phyloP scores from a whole-genome alignment of 2,888 invertebrate genomes.

The Dasysyrphus albostriatus region DNA sequence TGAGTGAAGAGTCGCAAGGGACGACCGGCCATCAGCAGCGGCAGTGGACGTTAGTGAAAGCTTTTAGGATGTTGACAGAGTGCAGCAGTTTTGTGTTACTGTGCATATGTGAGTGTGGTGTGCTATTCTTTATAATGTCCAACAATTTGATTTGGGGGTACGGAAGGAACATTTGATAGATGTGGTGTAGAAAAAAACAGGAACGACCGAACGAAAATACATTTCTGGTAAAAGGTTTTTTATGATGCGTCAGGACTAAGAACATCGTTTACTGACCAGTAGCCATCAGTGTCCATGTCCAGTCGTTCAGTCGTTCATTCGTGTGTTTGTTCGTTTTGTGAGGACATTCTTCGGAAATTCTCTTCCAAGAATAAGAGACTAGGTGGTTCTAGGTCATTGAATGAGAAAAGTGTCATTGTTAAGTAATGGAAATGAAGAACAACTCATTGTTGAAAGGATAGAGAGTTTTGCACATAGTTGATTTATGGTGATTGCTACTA shows the following conservation, averaged over 20 bases:
- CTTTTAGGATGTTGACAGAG: constrained; percentile 68
- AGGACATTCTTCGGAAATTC: background rate
- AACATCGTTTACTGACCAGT: constrained; percentile 17
- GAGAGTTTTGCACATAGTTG: background rate
- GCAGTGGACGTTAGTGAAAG: constrained; percentile 11
- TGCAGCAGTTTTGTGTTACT: constrained; percentile 38
- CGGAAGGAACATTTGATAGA: constrained; percentile 48
- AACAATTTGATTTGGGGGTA: constrained; percentile 9
- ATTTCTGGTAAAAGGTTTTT: constrained; percentile 42
- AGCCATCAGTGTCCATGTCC: background rate
- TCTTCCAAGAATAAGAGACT: background rate
- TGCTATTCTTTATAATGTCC: constrained; percentile 18
- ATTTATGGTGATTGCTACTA: background rate
- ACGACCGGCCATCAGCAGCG: background rate
- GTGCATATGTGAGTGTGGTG: constrained; percentile 11
- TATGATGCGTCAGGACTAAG: constrained; percentile 22
- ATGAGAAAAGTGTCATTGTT: constrained; percentile 4
- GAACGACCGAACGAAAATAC: constrained; percentile 6
- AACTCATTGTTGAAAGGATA: background rate
- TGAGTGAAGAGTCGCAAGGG: background rate
- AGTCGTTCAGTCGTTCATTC: constrained; percentile 1
- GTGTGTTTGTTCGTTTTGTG: constrained; percentile 8
- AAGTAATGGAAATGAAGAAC: constrained; percentile 9
- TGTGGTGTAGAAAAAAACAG: constrained; percentile 36
- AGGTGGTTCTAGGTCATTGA: background rate